Conservation (phyloP, 2,797 vertebrate species). For the Carcharodon carcharias region DNA sequence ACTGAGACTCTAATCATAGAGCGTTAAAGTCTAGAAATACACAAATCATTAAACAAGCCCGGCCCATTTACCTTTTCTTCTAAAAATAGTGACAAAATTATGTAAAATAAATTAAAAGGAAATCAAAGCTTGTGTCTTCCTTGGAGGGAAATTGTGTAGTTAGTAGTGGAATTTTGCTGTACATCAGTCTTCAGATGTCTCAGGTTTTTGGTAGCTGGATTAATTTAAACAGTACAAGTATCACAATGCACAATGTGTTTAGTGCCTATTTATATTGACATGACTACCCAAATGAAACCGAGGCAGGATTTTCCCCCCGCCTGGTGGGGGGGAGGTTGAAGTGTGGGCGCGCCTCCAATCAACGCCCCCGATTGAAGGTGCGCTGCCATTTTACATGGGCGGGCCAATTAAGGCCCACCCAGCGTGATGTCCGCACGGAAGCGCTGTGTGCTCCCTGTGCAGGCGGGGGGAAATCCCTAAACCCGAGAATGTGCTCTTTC, state of each 20-base stretch:
- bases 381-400: too few relatives aligned
- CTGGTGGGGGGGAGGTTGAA: too few relatives aligned
- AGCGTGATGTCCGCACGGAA: too few relatives aligned
- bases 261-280: too few relatives aligned
- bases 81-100: not conserved
- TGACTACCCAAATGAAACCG: too few relatives aligned
- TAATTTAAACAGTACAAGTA: not conserved
- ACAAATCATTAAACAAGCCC: not conserved
- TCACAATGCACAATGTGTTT: not conserved
- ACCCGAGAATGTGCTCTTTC: too few relatives aligned
- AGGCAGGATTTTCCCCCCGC: too few relatives aligned
- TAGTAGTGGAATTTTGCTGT: not conserved
- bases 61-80: not conserved
- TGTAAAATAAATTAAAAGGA: not conserved
- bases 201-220: not conserved
- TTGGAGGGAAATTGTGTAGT: not conserved
- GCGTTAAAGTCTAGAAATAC: not conserved
- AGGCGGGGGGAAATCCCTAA: too few relatives aligned
- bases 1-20: not conserved
- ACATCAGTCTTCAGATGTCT: slow-evolving; percentile 2
- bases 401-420: too few relatives aligned
- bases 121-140: not conserved
- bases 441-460: too few relatives aligned
- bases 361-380: too few relatives aligned
- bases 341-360: too few relatives aligned